These are phyloP conservation scores for Parnassius smintheus DNA, from an alignment of 2,888 invertebrate species.

Conservation along the genomic window DNA sequence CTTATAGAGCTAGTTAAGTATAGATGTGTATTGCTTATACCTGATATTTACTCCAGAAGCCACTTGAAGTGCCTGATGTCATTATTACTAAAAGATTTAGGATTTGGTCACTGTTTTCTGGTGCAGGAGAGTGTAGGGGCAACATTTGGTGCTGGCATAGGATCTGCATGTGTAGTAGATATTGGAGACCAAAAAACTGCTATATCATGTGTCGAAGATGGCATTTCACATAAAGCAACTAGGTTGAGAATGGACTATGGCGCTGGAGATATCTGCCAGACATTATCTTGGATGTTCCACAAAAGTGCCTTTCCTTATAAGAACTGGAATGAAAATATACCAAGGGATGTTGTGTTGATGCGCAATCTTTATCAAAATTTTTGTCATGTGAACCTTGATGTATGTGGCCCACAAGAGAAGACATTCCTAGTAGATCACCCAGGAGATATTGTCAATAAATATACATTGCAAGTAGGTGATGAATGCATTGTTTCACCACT, in stretches of 20 bases:
- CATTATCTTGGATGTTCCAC: constrained; percentile 92
- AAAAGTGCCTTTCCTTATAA: constrained; percentile 95
- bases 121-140: constrained; percentile 85
- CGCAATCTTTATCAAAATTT: constrained; percentile 93
- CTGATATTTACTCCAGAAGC: constrained; percentile 93
- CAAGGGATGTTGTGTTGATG: constrained; percentile 89
- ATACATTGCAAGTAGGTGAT: constrained; percentile 92
- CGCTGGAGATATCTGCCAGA: constrained; percentile 94
- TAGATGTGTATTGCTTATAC: constrained; percentile 92
- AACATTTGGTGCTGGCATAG: constrained; percentile 76
- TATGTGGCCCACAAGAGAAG: constrained; percentile 93
- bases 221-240: constrained; percentile 94
- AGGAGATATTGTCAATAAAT: constrained; percentile 84
- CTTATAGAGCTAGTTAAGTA: constrained; percentile 87
- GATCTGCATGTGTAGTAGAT: constrained; percentile 95
- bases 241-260: constrained; percentile 93
- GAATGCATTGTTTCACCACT: constrained; percentile 96
- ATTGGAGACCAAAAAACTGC: constrained; percentile 98
- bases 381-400: constrained; percentile 94
- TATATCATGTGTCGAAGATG: constrained; percentile 97
- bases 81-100: constrained; percentile 88
- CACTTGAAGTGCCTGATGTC: constrained; percentile 93
- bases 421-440: constrained; percentile 88
- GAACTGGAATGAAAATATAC: constrained; percentile 86
- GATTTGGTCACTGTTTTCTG: constrained; percentile 92